phyloP scores from a whole-genome alignment of 2,113 vertebrate genomes.

The Danionella cerebrum region DNA sequence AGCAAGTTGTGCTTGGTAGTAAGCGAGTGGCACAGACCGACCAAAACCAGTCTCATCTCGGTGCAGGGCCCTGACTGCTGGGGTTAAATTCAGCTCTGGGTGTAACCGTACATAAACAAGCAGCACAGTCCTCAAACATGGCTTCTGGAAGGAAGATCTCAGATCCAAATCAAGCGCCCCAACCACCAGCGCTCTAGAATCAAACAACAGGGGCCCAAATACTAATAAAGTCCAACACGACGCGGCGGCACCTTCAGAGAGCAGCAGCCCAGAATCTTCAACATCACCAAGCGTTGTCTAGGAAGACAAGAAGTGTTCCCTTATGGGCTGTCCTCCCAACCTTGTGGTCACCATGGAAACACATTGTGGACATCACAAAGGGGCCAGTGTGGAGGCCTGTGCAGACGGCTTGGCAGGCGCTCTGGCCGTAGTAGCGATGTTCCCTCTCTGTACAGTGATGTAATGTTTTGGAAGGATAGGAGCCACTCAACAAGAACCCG shows the following conservation, averaged over 20 bases:
- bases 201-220: too few relatives aligned
- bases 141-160: conserved; percentile 29
- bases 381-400: conserved; percentile 33
- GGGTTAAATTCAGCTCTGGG: conserved; percentile 47
- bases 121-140: conserved; percentile 36
- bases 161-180: neutral
- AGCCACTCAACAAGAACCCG: conserved; percentile 35
- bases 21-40: conserved; percentile 31
- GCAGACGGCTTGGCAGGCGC: conserved; percentile 42
- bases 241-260: neutral
- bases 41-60: conserved; percentile 37
- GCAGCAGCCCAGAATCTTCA: neutral
- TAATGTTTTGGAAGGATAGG: conserved; percentile 62
- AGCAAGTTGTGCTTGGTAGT: conserved; percentile 29
- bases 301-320: conserved; percentile 6
- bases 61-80: conserved; percentile 31
- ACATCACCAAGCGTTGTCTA: neutral
- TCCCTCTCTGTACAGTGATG: conserved; percentile 62
- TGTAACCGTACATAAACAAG: conserved; percentile 44
- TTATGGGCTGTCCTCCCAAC: conserved; percentile 30
- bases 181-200: too few relatives aligned
- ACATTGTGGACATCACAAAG: conserved; percentile 43
- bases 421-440: conserved; percentile 51
- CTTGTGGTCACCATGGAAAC: conserved; percentile 35
- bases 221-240: neutral